Percentiles rank a stretch among this genome's conserved stretches.
Evolutionary conservation across 2,113 vertebrate species (phyloP).

Genomic region (Dermatemys mawii): DNA sequence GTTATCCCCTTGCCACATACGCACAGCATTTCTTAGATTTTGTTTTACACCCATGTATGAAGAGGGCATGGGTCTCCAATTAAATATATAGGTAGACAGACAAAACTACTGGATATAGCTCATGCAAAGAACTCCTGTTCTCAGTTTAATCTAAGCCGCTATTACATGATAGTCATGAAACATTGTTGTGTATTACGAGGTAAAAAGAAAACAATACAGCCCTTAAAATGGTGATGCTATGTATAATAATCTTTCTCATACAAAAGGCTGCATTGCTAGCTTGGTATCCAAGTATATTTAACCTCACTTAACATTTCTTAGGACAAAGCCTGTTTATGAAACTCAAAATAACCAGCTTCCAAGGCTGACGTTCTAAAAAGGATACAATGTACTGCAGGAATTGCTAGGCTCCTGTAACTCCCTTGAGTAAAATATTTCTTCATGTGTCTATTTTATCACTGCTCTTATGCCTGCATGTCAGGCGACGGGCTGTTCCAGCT

Average conservation of each 20-base stretch:
- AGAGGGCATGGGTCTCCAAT: background rate
- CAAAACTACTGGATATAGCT: background rate
- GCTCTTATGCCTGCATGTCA: no score
- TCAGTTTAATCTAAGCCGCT: background rate
- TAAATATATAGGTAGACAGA: background rate
- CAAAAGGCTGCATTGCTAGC: background rate
- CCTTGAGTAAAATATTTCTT: background rate
- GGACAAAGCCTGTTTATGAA: background rate
- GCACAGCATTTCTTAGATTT: background rate
- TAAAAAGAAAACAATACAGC: background rate
- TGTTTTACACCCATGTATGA: background rate
- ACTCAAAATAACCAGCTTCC: background rate
- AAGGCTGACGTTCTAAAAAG: background rate
- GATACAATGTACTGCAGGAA: background rate
- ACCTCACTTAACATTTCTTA: background rate
- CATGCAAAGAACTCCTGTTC: background rate
- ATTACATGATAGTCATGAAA: background rate
- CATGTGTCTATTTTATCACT: background rate
- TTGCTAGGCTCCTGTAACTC: background rate
- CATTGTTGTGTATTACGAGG: background rate
- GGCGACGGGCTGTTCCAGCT: background rate
- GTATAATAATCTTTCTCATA: background rate
- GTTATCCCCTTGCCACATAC: no score
- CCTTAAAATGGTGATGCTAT: background rate
- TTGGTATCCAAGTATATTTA: background rate